These are phyloP conservation scores for Amphiprion ocellaris DNA, from an alignment of 2,113 vertebrate species.

Conservation along the genomic window DNA sequence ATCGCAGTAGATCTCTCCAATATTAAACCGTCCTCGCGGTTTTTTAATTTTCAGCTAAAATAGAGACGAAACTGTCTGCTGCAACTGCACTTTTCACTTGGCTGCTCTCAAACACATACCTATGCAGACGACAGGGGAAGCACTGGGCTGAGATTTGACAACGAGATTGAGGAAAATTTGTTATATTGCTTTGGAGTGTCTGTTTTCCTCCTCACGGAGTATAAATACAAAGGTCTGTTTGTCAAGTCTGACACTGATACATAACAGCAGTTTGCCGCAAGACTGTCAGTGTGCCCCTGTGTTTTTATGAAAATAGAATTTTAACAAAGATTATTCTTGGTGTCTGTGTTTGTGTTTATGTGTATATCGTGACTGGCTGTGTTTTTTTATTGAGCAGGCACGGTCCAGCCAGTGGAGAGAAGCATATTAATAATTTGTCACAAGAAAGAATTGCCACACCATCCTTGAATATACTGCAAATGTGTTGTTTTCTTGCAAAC, in stretches of 20 bases:
- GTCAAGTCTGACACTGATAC: slow-evolving; percentile 49
- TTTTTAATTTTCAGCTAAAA: neutral
- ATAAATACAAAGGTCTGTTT: slow-evolving; percentile 48
- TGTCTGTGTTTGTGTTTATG: neutral
- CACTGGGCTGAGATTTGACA: slow-evolving; percentile 40
- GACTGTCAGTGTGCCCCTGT: slow-evolving; percentile 18
- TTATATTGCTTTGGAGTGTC: slow-evolving; percentile 22
- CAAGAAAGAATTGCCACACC: slow-evolving; percentile 2
- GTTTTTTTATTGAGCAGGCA: slow-evolving; percentile 1
- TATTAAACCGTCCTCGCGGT: neutral
- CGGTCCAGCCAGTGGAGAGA: neutral
- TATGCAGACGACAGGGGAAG: neutral
- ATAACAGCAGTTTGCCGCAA: slow-evolving; percentile 34
- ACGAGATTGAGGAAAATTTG: slow-evolving; percentile 40
- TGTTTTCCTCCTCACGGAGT: neutral
- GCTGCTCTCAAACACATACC: neutral
- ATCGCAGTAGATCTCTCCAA: too few species aligned
- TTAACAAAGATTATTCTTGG: slow-evolving; percentile 26
- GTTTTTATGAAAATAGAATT: slow-evolving; percentile 33
- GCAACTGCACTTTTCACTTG: neutral
- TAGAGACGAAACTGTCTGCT: neutral
- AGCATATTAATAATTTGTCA: slow-evolving; percentile 17
- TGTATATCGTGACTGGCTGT: neutral
- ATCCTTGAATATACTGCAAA: slow-evolving; percentile 4
- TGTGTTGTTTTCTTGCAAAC: slow-evolving; percentile 14